Evolutionary conservation across 92 coral and sea anemone genomes (phyloP), one percentile per base, ranked within the genome.

Genomic region (Meandrina meandrites): DNA sequence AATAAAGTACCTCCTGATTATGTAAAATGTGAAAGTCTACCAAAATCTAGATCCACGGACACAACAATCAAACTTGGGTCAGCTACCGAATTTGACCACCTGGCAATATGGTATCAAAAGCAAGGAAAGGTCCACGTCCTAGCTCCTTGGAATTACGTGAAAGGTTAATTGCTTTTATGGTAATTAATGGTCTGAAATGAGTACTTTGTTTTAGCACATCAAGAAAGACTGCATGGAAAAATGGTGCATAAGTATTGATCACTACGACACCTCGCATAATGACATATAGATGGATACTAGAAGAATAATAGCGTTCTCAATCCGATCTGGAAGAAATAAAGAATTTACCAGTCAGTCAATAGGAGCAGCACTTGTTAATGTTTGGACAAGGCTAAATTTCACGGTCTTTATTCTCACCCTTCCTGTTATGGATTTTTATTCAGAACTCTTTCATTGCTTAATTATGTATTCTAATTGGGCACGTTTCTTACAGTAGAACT

Each of bases 71-170:
- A 13, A 51, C 54, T 79, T 15, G 68, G 68, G 30, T 54, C 82
- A 60, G 47, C 68, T 32, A 31, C 30, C 40, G 82, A 56, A 30
- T 54, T n/a, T 19, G 82, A 79, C 50, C 57, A 79, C 70, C 71
- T 79, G 18, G 82, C 82, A 7, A 57, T 79, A 3, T 79, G 82
- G 82, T 31, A 79, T 22, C 17, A 34, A 56, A 22, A 1, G 4
- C 70, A 13, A 5, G 3, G 16, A 16, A 10, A 6, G 22, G 53
- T n/a, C n/a, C n/a, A 8, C 12, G 21, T 31, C 13, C 21, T n/a
- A 56, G 48, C 68, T 5, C 42, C 82, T 17, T 79, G 70, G 82
- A 4, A 6, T 3, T 57, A 54, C 50, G 17, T 79, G 13, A 54
- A 1, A 32, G 82, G 82, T 79, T 24, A 54, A 54, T 0, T 0